Evolutionary conservation across 2,888 invertebrate genomes (phyloP).

Genomic region (Cactoblastis cactorum): DNA sequence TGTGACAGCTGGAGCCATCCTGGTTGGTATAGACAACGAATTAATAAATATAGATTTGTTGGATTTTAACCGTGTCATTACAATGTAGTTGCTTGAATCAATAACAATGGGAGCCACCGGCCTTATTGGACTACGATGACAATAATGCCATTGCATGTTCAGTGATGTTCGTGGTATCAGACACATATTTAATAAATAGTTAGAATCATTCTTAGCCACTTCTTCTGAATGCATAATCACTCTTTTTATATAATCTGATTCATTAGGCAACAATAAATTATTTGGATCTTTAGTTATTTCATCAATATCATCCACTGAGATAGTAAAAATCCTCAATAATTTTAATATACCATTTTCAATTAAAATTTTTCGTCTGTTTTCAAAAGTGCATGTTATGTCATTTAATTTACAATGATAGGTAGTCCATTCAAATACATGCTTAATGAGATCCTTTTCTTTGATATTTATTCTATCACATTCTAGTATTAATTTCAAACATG

Average conservation of each 20-base stretch:
- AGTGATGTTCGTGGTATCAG: slow-evolving; percentile 45
- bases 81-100: slow-evolving; percentile 48
- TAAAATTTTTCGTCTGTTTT: slow-evolving; percentile 64
- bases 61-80: slow-evolving; percentile 57
- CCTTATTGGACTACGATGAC: slow-evolving; percentile 58
- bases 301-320: slow-evolving; percentile 56
- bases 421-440: slow-evolving; percentile 78
- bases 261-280: slow-evolving; percentile 54
- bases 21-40: slow-evolving; percentile 63
- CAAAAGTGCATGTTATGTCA: slow-evolving; percentile 50
- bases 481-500: slow-evolving; percentile 71
- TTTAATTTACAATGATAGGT: slow-evolving; percentile 67
- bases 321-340: slow-evolving; percentile 62
- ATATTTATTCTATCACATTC: slow-evolving; percentile 72
- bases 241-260: slow-evolving; percentile 40
- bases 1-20: slow-evolving; percentile 60
- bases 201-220: slow-evolving; percentile 25
- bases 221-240: slow-evolving; percentile 29
- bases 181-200: slow-evolving; percentile 24
- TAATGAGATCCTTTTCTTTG: slow-evolving; percentile 73
- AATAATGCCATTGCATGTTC: slow-evolving; percentile 58
- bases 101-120: slow-evolving; percentile 63
- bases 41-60: slow-evolving; percentile 69
- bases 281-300: slow-evolving; percentile 47
- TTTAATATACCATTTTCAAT: slow-evolving; percentile 61